Evolutionary conservation across 2,888 invertebrate genomes (phyloP).

Genomic region (Brachyopa scutellaris): DNA sequence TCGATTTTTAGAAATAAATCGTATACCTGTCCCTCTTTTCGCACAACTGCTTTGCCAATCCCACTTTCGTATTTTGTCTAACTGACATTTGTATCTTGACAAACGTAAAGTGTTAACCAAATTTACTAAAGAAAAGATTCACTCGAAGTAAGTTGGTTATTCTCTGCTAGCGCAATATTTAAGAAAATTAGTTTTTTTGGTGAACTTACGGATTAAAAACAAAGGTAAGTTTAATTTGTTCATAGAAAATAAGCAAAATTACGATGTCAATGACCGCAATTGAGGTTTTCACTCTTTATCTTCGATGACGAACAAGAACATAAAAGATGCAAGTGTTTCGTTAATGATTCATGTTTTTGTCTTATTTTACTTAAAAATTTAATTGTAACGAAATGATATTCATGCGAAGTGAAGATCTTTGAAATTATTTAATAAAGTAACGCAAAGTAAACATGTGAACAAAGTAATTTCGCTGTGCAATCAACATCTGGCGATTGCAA

Average conservation of each 20-base stretch:
- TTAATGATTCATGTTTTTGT: constrained; percentile 65
- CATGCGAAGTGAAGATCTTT: neutral
- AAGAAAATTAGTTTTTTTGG: neutral
- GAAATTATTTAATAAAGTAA: neutral
- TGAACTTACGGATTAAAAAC: neutral
- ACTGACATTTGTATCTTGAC: constrained; percentile 60
- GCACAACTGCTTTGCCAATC: constrained; percentile 35
- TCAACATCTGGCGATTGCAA: constrained; percentile 58
- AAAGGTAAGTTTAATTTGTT: constrained; percentile 18
- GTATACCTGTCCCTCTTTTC: neutral
- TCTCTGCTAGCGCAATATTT: neutral
- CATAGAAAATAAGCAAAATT: neutral
- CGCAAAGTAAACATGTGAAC: neutral
- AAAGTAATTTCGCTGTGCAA: constrained; percentile 16
- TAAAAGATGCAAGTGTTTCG: constrained; percentile 13
- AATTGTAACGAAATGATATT: constrained; percentile 6
- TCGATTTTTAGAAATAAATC: neutral
- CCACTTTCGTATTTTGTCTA: constrained; percentile 51
- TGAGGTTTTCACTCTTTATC: neutral
- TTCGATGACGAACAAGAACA: too few relatives aligned
- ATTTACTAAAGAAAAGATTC: neutral
- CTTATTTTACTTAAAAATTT: constrained; percentile 16
- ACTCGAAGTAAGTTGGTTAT: neutral
- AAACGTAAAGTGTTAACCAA: constrained; percentile 20
- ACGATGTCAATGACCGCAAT: neutral